Evolutionary conservation across 2,888 invertebrate species (phyloP), one percentile per base, ranked within the genome.

Genomic region (Zaprionus obscuricornis): DNA sequence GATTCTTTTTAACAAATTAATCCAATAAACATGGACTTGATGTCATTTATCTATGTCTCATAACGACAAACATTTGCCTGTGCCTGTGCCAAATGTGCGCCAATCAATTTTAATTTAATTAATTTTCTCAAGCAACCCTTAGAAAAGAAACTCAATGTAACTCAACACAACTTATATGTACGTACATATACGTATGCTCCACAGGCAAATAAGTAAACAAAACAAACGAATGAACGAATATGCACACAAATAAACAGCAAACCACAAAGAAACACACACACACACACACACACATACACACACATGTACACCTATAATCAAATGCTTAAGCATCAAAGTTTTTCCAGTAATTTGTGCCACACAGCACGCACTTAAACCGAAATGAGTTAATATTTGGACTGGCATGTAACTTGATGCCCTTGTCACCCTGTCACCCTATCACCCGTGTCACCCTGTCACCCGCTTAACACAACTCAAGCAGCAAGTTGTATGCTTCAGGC

Each of bases 51-150:
- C 46, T 47, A 27, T 27, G 65, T 37, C 52, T 11, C 20, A 55
- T 46, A 60, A 47, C 24, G 49, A 20, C 6, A 11, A 13, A 27
- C 39, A 36, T 42, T 54, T 42, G 58, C 55, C 77, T 77, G 74
- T 42, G 58, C 55, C 77, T 77, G 74, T 20, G 20, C 42, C 45
- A 59, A 71, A 77, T 77, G 69, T 62, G 52, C 56, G 33, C 29
- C 69, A 74, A 78, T 78, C 77, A 81, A 74, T 74, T 78, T 78
- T 74, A 81, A 78, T 78, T 77, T 66, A 78, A 77, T 78, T 74
- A 78, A 78, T 81, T 73, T 66, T 63, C 46, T 20, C 58, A 40
- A 64, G 43, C 54, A 55, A 51, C 50, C 65, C 60, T 26, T 22
- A 16, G 14, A 29, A 45, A 31, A 2, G n/a, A 33, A 50, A 51